phyloP scores from a whole-genome alignment of 2,113 vertebrate species.

The Urocolius indicus region DNA sequence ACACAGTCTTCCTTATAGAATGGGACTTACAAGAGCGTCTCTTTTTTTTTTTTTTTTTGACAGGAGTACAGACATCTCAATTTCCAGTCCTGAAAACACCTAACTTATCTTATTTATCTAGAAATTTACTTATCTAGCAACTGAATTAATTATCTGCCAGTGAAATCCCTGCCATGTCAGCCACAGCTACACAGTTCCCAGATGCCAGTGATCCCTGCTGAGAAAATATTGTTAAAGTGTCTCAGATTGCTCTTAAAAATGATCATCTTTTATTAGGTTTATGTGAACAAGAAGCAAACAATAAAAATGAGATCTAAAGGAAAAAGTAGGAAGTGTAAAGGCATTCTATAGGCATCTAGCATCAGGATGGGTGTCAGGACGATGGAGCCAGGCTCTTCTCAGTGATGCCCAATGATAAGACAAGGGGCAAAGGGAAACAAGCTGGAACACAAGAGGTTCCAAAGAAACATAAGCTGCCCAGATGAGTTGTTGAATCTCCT shows the following conservation, averaged over 20 bases:
- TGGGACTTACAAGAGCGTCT: not conserved
- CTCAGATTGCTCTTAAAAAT: conserved; percentile 30
- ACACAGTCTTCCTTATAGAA: not conserved
- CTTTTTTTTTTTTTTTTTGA: not conserved
- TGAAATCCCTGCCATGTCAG: not conserved
- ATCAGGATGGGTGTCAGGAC: not conserved
- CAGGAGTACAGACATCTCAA: not conserved
- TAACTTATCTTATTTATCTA: not conserved
- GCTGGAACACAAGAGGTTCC: no score
- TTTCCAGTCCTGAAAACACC: not conserved
- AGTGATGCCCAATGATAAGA: no score
- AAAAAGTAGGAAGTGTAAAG: not conserved
- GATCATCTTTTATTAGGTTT: not conserved
- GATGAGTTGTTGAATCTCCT: no score
- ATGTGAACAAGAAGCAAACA: not conserved
- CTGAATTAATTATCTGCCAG: not conserved
- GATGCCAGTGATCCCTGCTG: not conserved
- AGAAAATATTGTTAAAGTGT: not conserved
- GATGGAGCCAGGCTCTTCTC: no score
- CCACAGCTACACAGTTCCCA: not conserved
- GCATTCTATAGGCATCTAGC: not conserved
- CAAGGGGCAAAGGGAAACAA: no score
- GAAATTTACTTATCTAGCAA: not conserved
- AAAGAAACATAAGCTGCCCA: no score
- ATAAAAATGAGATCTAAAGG: not conserved